Base-by-base conservation (phyloP, 2,113 vertebrate species). In the Dryoscopus gambensis region DNA sequence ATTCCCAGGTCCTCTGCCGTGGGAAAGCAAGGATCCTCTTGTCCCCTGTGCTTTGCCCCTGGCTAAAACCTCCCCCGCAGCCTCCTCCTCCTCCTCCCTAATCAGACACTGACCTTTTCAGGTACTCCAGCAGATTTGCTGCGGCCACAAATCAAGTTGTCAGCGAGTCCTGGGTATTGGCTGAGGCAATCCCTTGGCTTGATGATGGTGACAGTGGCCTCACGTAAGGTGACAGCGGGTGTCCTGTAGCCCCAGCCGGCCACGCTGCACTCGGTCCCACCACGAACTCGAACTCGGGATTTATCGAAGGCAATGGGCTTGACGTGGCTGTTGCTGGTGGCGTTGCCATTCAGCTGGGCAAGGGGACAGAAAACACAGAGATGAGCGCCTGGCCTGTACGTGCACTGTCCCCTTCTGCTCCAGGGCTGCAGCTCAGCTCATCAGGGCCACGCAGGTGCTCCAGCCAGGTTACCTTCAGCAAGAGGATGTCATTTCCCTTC, bases 401-500 rank as follows among this genome's bases (percentile, higher is more conserved):
- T 1, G 20, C 11, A 4, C n/a, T 8, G 16, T 56, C 5, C 55
- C 71, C 42, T 52, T 7, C 44, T 1, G 3, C 35, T 9, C n/a
- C 78, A 19, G 60, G 28, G 44, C 2, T 13, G 53, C 21, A 39
- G 92, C 75, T 56, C 69, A 69, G 81, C 65, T 35, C 55, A 0
- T 7, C 3, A 1, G 80, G 64, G 20, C 65, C 44, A 0, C 1
- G 56, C 31, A 9, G 71, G 22, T 2, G 33, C 65, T 42, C 24
- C 64, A 6, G 87, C 27, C 56, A 5, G 39, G 27, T 90, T 88
- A 97, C 97, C 97, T 97, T 94, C 84, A 97, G 91, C 93, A 97
- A 1, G 17, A 97, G 86, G 77, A 97, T 95, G 95, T 97, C 95
- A 0, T 91, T 89, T 4, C 65, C 89, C 14, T 35, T 16, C 24